A percentile compares a stretch with the other conserved stretches of the same genome.
phyloP scores from a whole-genome alignment of 2,113 vertebrate genomes.

The Nycticebus coucang region DNA sequence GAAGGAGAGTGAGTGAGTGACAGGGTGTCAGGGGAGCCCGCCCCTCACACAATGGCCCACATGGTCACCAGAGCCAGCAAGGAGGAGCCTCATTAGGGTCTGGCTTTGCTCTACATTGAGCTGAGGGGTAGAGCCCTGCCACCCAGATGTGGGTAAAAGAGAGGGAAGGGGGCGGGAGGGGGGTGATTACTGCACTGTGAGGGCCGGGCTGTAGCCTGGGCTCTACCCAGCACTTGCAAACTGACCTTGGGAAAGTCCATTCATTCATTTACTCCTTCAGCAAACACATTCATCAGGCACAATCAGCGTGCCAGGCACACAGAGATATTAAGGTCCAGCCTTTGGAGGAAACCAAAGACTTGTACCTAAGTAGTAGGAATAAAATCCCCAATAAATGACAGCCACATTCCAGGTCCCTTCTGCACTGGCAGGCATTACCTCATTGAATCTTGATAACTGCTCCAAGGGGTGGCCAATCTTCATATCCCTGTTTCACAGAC shows the following conservation, averaged over 20 bases:
- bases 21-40: slow-evolving; percentile 48
- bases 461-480: not conserved
- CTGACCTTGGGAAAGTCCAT: not conserved
- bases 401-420: not conserved
- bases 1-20: slow-evolving; percentile 48
- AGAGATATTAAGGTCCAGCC: not conserved
- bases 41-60: slow-evolving; percentile 67
- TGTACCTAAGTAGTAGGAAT: not conserved
- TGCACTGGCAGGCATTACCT: not conserved
- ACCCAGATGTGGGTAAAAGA: slow-evolving; percentile 21
- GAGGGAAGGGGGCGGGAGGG: not conserved
- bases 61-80: slow-evolving; percentile 44
- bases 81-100: not conserved
- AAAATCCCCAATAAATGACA: not conserved
- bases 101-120: not conserved
- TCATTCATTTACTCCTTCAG: not conserved
- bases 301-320: not conserved
- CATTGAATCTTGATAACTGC: not conserved
- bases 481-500: not conserved
- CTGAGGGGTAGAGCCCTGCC: not conserved
- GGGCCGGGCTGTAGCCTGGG: not conserved
- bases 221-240: not conserved
- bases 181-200: not conserved
- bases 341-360: not conserved
- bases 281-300: not conserved